Conservation (phyloP, 2,113 vertebrate genomes). For the Oxygymnocypris stewartii region DNA sequence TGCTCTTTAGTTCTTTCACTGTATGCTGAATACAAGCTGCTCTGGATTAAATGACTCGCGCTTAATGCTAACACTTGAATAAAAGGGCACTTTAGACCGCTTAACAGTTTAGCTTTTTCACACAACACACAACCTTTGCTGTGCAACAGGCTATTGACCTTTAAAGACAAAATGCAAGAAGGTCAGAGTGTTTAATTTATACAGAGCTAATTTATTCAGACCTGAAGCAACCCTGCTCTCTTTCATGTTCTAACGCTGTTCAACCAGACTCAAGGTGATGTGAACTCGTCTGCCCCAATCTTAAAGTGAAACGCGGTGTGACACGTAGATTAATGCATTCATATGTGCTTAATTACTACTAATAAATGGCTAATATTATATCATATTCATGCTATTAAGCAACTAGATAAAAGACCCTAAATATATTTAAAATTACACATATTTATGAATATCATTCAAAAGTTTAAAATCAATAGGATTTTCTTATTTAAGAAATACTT, state of each 20-base stretch:
- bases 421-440: too few relatives aligned
- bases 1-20: constrained; percentile 42
- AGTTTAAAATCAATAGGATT: too few relatives aligned
- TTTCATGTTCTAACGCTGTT: not conserved
- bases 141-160: constrained; percentile 5
- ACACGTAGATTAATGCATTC: not conserved
- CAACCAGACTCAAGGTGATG: not conserved
- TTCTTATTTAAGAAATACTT: not conserved
- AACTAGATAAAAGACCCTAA: too few relatives aligned
- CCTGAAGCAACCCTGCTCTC: constrained; percentile 3
- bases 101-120: constrained; percentile 12
- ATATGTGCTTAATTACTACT: too few relatives aligned
- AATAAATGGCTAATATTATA: too few relatives aligned
- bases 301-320: not conserved
- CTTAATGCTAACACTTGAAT: constrained; percentile 24
- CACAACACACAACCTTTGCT: not conserved
- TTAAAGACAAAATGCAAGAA: constrained; percentile 25
- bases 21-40: constrained; percentile 15
- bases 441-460: too few relatives aligned
- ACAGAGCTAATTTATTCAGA: constrained; percentile 2
- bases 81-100: constrained; percentile 15
- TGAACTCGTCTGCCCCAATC: not conserved
- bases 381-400: too few relatives aligned
- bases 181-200: constrained; percentile 13
- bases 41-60: constrained; percentile 18